Base-by-base conservation (phyloP, 1,140 invertebrate genomes). In the Camponotus pennsylvanicus region DNA sequence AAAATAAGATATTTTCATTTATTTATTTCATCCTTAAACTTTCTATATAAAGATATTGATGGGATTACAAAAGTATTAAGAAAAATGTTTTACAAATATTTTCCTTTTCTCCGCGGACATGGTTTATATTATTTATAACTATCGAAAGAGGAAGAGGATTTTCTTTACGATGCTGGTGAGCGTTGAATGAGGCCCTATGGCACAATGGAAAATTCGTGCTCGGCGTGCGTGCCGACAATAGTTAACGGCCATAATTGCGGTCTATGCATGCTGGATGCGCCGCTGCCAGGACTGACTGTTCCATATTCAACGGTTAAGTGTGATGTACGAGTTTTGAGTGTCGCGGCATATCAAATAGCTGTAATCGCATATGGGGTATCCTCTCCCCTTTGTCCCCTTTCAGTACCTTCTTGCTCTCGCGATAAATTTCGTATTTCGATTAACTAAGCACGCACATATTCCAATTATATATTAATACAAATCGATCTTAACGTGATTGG, bases 231-330 rank as follows among this genome's bases (percentile, higher is more conserved):
- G 93, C 90, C 83, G 90, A 90, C 88, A 91, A 91, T 93, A 93
- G 91, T 92, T 93, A 91, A 92, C 89, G 90, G 66, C 84, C 87
- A 89, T 92, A 93, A 93, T 94, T 93, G 92, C 91, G 67, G 87
- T 87, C 91, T 90, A 93, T 93, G 90, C 91, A 90, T 89, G 88
- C 84, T 90, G 90, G 90, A 92, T 91, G 89, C 84, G 86, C 79
- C 67, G 83, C 78, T 87, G 88, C 59, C 90, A 70, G 67, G 75
- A 85, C 84, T 88, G 86, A 91, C 92, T 93, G 92, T 93, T 94
- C 89, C 93, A 94, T 94, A 94, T 94, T 94, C 93, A 94, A 93
- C 93, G 92, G 93, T 94, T 93, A 93, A 93, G 92, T 93, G 92
- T 94, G 93, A 94, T 94, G 91, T 93, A 94, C 93, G 93, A 94